phyloP scores from a whole-genome alignment of 1,140 invertebrate genomes.

The Pectinophora gossypiella region DNA sequence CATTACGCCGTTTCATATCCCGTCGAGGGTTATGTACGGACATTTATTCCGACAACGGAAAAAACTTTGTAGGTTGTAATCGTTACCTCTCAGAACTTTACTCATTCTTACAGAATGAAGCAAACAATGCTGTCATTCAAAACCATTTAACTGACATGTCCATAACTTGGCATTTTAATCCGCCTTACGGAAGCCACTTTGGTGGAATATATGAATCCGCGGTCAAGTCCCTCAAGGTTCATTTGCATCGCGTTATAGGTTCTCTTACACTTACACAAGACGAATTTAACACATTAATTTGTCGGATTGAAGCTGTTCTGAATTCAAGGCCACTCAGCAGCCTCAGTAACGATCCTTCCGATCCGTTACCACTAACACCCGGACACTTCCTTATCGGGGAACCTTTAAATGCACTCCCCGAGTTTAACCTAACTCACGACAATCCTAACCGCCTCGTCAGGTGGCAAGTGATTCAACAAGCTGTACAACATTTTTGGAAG shows the following conservation, averaged over 20 bases:
- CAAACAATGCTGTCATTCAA: constrained; percentile 22
- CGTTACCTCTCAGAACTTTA: constrained; percentile 11
- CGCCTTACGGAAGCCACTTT: constrained; percentile 53
- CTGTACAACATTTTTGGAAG: constrained; percentile 21
- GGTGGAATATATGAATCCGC: constrained; percentile 63
- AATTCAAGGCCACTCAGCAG: constrained; percentile 31
- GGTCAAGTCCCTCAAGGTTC: constrained; percentile 52
- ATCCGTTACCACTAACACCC: constrained; percentile 29
- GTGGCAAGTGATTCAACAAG: constrained; percentile 24
- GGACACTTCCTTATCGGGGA: constrained; percentile 38
- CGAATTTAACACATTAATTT: constrained; percentile 10
- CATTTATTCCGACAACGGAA: constrained; percentile 13
- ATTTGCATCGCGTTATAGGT: constrained; percentile 32
- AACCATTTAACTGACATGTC: no score
- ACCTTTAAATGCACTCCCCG: constrained; percentile 10
- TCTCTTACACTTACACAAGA: constrained; percentile 19
- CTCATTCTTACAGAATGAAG: constrained; percentile 5
- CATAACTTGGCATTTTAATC: constrained; percentile 67
- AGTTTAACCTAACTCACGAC: constrained; percentile 3
- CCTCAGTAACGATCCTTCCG: constrained; percentile 17
- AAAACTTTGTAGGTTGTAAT: constrained; percentile 13
- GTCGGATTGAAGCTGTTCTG: constrained; percentile 32
- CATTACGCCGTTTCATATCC: constrained; percentile 40
- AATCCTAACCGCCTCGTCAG: constrained; percentile 10
- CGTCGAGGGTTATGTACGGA: constrained; percentile 24